Evolutionary conservation across 2,888 invertebrate genomes (phyloP).

Genomic region (Scaptomyza parva): DNA sequence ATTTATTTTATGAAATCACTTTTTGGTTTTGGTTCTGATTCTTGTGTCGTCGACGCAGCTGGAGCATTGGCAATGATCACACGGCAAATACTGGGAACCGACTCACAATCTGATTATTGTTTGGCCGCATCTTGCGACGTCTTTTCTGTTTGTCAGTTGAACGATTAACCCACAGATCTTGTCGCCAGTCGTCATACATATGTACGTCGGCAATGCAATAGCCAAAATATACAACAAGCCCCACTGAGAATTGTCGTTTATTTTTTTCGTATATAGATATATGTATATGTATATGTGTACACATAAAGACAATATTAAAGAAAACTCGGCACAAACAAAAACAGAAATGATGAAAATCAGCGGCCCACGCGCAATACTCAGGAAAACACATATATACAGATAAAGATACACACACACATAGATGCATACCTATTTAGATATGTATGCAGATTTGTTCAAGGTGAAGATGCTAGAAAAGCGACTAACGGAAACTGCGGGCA

Average conservation of each 20-base stretch:
- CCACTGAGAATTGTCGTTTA: conserved; percentile 31
- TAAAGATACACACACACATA: conserved; percentile 20
- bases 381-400: conserved; percentile 27
- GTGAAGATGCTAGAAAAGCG: conserved; percentile 7
- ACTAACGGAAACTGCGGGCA: conserved; percentile 70
- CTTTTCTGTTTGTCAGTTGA: conserved; percentile 50
- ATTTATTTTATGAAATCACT: conserved; percentile 11
- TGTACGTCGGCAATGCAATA: conserved; percentile 55
- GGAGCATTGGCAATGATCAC: conserved; percentile 66
- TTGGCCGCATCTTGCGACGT: conserved; percentile 55
- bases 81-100: conserved; percentile 55
- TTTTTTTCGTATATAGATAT: not conserved
- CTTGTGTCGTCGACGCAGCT: conserved; percentile 55
- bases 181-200: conserved; percentile 32
- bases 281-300: conserved; percentile 23
- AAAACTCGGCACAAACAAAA: conserved; percentile 52
- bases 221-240: conserved; percentile 47
- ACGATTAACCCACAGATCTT: conserved; percentile 63
- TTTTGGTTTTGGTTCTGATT: conserved; percentile 16
- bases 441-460: conserved; percentile 14
- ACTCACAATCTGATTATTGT: conserved; percentile 73
- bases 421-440: conserved; percentile 16
- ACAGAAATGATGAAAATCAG: conserved; percentile 59
- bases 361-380: conserved; percentile 57
- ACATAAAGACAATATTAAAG: conserved; percentile 56